Conservation (phyloP, 92 coral and sea anemone genomes). For the Epizoanthus fatuus region DNA sequence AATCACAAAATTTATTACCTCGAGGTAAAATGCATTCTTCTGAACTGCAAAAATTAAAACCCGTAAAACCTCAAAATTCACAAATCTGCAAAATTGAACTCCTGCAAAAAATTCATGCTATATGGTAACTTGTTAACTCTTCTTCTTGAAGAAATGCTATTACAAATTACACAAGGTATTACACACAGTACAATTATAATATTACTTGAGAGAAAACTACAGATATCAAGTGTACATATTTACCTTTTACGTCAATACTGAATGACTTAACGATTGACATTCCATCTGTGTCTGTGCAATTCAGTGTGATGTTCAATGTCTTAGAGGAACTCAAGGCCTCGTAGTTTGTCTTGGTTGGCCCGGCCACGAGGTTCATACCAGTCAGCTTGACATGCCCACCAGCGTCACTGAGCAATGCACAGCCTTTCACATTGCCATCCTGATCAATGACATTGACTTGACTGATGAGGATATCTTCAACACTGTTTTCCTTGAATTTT, state of each 20-base stretch:
- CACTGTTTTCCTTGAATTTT: slow-evolving; percentile 76
- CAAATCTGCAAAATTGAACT: no score
- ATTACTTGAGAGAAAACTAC: neutral
- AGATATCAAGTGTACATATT: neutral
- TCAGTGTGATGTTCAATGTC: slow-evolving; percentile 63
- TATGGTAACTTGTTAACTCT: no score
- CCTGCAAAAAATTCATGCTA: no score
- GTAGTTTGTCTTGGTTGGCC: slow-evolving; percentile 81
- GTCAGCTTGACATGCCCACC: slow-evolving; percentile 72
- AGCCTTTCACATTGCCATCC: slow-evolving; percentile 79
- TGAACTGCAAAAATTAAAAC: no score
- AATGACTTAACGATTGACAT: slow-evolving; percentile 65
- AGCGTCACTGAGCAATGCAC: slow-evolving; percentile 75
- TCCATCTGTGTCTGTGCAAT: slow-evolving; percentile 84
- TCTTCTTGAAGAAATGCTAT: no score
- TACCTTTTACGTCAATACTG: slow-evolving; percentile 72
- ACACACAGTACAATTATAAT: neutral
- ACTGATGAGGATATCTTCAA: slow-evolving; percentile 70
- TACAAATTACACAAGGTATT: neutral
- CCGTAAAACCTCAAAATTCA: no score
- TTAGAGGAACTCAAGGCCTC: slow-evolving; percentile 70
- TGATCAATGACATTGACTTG: slow-evolving; percentile 74
- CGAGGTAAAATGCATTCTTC: no score
- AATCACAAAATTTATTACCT: no score
- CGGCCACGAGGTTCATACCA: slow-evolving; percentile 74